Base-by-base conservation (phyloP, 2,888 invertebrate species). In the Xanthorhoe spadicearia region DNA sequence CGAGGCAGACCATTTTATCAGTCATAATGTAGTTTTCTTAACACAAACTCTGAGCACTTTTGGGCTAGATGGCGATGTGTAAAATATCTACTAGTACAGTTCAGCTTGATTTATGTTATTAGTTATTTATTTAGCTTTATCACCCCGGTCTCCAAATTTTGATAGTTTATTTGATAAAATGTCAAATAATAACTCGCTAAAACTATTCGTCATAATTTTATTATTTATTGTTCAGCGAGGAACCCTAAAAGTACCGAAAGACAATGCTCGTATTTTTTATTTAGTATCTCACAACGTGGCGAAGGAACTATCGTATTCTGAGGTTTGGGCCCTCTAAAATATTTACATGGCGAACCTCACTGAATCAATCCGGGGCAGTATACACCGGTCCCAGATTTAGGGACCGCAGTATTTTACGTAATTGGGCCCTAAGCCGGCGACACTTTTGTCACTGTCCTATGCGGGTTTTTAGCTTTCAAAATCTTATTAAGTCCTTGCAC, bases 351-450 rank as follows among this genome's bases (percentile, higher is more conserved):
- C 72, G 76, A 72, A 78, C 85, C 83, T 76, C 77, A 81, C 77
- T 83, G 86, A 84, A 86, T 87, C 87, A 86, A 87, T 86, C 83
- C 73, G 75, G 76, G 73, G 64, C 75, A 76, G 72, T 74, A 75
- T 57, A 75, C 48, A 59, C 38, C 75, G 79, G 78, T 76, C 68
- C 73, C 76, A 78, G 81, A 83, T 84, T 84, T 79, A 78, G 76
- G 66, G 79, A 73, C 81, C 81, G 79, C 83, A 77, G 81, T 85
- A 83, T 84, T 82, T 86, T 81, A 77, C 78, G 74, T 84, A 83
- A 85, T 82, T 84, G 79, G 71, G 71, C 75, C 70, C 71, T 71
- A 74, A 77, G 76, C 74, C 75, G 74, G 74, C 63, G 68, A 64
- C 67, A 56, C 67, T 71, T 74, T 65, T 72, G 76, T 64, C 62